These are phyloP conservation scores for Neosilurus mollespiculum DNA, from an alignment of 2,797 vertebrate species.

Conservation along the genomic window DNA sequence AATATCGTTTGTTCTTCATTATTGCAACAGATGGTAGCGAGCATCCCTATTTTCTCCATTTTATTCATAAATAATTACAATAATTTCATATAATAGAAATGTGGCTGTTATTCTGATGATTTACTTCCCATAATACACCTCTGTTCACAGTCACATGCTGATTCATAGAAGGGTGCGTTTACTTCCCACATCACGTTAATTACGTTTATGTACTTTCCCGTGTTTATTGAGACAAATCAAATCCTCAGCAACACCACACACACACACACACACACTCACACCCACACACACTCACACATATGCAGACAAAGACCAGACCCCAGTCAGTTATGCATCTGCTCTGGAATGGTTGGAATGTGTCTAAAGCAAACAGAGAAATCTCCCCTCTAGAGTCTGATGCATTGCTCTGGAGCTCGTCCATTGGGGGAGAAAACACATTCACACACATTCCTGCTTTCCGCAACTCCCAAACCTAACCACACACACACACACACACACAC, in stretches of 20 bases:
- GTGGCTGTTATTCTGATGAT: neutral
- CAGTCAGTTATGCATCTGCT: constrained; percentile 59
- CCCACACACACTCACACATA: constrained; percentile 6
- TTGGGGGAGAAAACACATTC: constrained; percentile 38
- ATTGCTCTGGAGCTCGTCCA: constrained; percentile 61
- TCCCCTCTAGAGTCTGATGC: constrained; percentile 68
- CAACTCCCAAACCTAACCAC: constrained; percentile 6
- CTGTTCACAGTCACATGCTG: neutral
- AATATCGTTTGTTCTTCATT: neutral
- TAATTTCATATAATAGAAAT: neutral
- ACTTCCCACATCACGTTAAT: neutral
- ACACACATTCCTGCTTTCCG: constrained; percentile 40
- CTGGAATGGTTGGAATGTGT: constrained; percentile 77
- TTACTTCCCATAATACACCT: constrained; percentile 2
- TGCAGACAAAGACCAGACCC: constrained; percentile 47
- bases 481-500: constrained; percentile 24
- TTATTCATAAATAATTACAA: neutral
- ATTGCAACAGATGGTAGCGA: neutral
- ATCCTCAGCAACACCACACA: neutral
- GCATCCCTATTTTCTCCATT: neutral
- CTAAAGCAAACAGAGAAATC: constrained; percentile 76
- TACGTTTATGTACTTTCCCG: neutral
- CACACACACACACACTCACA: constrained; percentile 10
- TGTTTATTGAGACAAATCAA: neutral
- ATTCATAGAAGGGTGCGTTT: neutral